phyloP scores from a whole-genome alignment of 1,140 invertebrate species.

The Drosophila kohkoa region DNA sequence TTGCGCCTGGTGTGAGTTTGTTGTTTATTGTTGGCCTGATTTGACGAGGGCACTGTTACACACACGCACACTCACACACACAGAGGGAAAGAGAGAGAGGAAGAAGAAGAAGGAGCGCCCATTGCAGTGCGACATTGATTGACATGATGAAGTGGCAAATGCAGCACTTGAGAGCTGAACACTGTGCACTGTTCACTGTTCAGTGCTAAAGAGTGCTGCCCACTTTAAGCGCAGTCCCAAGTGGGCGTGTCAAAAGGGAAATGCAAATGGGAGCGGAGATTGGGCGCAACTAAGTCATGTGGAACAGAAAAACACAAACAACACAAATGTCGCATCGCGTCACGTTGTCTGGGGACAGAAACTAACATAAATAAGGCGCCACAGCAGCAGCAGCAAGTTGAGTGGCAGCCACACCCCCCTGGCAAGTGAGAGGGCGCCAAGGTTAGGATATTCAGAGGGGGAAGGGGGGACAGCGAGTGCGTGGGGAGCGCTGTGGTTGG shows the following conservation, averaged over 20 bases:
- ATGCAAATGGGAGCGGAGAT: neutral
- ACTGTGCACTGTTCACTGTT: neutral
- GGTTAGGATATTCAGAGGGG: constrained; percentile 57
- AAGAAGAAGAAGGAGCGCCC: constrained; percentile 2
- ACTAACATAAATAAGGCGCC: constrained; percentile 64
- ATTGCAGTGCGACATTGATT: constrained; percentile 57
- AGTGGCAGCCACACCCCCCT: constrained; percentile 19
- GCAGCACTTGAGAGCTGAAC: constrained; percentile 51
- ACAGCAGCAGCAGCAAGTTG: constrained; percentile 33
- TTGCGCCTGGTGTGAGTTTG: constrained; percentile 58
- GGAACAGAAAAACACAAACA: neutral
- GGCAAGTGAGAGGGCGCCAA: constrained; percentile 63
- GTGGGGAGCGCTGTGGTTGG: constrained; percentile 31
- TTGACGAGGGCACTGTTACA: constrained; percentile 42
- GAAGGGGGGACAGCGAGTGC: constrained; percentile 9
- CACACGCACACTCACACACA: constrained; percentile 25
- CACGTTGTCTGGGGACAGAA: constrained; percentile 48
- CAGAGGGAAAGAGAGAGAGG: neutral
- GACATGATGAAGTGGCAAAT: constrained; percentile 62
- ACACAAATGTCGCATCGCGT: constrained; percentile 42
- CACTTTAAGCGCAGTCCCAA: constrained; percentile 11
- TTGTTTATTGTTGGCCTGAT: constrained; percentile 70
- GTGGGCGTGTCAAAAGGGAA: constrained; percentile 5
- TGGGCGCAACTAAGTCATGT: neutral
- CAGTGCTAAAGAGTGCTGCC: neutral